Conservation (phyloP, 2,888 invertebrate species). For the Synanthedon tipuliformis region DNA sequence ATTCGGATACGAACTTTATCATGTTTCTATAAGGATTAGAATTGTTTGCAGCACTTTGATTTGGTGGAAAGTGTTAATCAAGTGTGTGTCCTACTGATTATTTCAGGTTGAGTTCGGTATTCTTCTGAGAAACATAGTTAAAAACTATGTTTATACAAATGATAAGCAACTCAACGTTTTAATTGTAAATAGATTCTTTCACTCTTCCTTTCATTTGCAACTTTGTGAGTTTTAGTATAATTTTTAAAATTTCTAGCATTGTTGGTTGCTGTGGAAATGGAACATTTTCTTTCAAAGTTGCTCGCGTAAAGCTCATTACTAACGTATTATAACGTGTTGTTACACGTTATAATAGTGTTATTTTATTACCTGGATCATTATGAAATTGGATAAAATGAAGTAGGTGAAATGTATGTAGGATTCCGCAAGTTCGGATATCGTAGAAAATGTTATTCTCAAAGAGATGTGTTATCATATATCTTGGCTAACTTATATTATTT, state of each 20-base stretch:
- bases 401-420: no score
- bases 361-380: no score
- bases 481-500: no score
- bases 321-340: no score
- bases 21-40: slow-evolving; percentile 16
- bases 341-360: no score
- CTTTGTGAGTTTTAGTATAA: slow-evolving; percentile 1
- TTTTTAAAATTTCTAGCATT: no score
- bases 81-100: slow-evolving; percentile 44
- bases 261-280: background rate
- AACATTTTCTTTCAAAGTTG: background rate
- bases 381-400: no score
- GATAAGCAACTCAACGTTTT: slow-evolving; percentile 45
- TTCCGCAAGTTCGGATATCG: no score
- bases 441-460: no score
- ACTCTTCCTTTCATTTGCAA: slow-evolving; percentile 49
- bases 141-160: slow-evolving; percentile 45
- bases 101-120: slow-evolving; percentile 28
- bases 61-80: slow-evolving; percentile 50
- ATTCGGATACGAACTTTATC: slow-evolving; percentile 9
- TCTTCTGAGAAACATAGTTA: slow-evolving; percentile 47
- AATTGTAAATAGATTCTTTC: slow-evolving; percentile 44
- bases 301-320: no score
- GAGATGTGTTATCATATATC: no score
- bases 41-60: slow-evolving; percentile 12